Evolutionary conservation across 2,113 vertebrate genomes (phyloP).

Genomic region (Chunga burmeisteri): DNA sequence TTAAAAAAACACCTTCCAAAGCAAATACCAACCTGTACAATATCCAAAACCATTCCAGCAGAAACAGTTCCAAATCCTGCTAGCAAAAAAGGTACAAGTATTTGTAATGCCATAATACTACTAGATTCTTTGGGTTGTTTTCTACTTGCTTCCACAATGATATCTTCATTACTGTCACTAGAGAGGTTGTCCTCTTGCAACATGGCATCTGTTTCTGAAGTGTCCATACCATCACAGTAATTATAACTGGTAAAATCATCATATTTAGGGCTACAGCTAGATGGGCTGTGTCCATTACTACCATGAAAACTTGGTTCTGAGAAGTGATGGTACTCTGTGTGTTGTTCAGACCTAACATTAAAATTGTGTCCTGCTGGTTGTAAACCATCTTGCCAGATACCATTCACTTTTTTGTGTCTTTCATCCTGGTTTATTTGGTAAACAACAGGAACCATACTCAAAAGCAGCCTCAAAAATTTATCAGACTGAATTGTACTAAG

Average conservation of each 20-base stretch:
- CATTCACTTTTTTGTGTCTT: constrained; percentile 84
- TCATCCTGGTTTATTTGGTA: constrained; percentile 92
- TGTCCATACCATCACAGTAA: constrained; percentile 80
- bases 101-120: constrained; percentile 90
- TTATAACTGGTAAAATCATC: constrained; percentile 72
- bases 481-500: constrained; percentile 82
- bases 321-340: constrained; percentile 80
- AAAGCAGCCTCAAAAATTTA: constrained; percentile 82
- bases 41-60: constrained; percentile 95
- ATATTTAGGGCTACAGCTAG: constrained; percentile 73
- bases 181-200: constrained; percentile 67
- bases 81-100: constrained; percentile 90
- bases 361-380: constrained; percentile 72
- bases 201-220: constrained; percentile 86
- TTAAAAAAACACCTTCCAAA: not conserved
- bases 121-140: constrained; percentile 88
- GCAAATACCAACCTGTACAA: constrained; percentile 88
- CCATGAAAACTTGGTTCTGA: constrained; percentile 76
- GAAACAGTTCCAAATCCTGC: constrained; percentile 96
- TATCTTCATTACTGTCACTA: constrained; percentile 65
- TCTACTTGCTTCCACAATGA: constrained; percentile 65
- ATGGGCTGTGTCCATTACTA: constrained; percentile 72
- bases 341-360: constrained; percentile 78
- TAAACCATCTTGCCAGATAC: constrained; percentile 77
- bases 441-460: constrained; percentile 92